phyloP scores from a whole-genome alignment of 2,113 vertebrate species.

The Hiodon alosoides region DNA sequence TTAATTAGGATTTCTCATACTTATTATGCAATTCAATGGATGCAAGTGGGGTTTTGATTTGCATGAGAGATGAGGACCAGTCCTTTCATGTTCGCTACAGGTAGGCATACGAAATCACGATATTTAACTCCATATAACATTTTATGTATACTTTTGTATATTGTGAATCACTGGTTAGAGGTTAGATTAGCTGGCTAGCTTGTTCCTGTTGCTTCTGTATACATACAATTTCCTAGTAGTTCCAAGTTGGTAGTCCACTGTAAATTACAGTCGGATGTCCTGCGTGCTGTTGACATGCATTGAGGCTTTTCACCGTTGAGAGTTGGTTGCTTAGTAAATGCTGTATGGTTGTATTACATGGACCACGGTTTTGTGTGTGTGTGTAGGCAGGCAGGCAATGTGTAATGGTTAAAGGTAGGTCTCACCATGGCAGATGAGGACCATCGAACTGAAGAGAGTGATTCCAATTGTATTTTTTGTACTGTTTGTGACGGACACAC shows the following conservation, averaged over 20 bases:
- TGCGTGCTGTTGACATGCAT: not conserved
- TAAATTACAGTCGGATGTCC: too few relatives aligned
- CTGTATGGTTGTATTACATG: too few relatives aligned
- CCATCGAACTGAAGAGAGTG: too few relatives aligned
- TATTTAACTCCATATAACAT: too few relatives aligned
- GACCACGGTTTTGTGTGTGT: too few relatives aligned
- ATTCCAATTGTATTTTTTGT: slow-evolving; percentile 7
- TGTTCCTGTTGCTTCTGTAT: too few relatives aligned
- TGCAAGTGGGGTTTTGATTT: slow-evolving; percentile 69
- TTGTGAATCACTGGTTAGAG: not conserved
- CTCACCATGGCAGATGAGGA: too few relatives aligned
- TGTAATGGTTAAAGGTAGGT: too few relatives aligned
- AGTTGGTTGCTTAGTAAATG: not conserved
- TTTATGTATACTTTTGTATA: not conserved
- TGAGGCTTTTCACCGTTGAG: not conserved
- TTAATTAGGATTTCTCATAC: slow-evolving; percentile 52
- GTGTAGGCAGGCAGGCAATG: too few relatives aligned
- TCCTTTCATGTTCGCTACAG: slow-evolving; percentile 93
- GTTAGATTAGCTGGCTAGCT: not conserved
- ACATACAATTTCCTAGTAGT: too few relatives aligned
- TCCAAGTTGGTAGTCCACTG: too few relatives aligned
- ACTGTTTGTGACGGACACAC: not conserved
- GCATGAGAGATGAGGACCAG: slow-evolving; percentile 73
- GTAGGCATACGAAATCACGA: slow-evolving; percentile 63
- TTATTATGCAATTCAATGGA: slow-evolving; percentile 86